Conservation (phyloP, 2,113 vertebrate genomes). For the Ceratotherium simum region DNA sequence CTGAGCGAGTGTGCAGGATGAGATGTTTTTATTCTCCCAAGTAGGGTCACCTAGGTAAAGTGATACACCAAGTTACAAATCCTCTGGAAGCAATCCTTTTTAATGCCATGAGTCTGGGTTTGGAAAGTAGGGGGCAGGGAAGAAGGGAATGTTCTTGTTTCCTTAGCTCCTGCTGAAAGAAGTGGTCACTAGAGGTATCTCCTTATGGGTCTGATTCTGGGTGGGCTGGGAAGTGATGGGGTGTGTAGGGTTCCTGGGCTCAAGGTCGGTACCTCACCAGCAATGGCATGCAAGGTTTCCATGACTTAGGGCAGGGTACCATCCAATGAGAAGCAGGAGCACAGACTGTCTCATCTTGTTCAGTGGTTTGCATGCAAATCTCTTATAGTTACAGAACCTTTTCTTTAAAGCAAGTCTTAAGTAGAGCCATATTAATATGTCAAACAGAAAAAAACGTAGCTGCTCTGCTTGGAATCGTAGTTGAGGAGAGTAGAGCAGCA, state of each 20-base stretch:
- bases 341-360: not conserved
- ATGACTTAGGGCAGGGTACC: no score
- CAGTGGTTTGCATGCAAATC: not conserved
- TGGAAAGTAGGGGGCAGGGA: not conserved
- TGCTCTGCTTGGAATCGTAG: not conserved
- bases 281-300: not conserved
- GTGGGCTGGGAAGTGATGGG: not conserved
- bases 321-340: not conserved
- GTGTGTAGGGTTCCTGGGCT: not conserved
- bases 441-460: not conserved
- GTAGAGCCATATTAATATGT: not conserved
- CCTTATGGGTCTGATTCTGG: not conserved
- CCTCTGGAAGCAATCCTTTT: not conserved
- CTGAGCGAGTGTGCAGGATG: not conserved
- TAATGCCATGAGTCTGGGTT: not conserved
- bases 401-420: not conserved
- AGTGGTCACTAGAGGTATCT: not conserved
- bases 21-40: not conserved
- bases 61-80: not conserved
- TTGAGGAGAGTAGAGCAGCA: not conserved
- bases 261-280: not conserved
- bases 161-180: not conserved
- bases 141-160: not conserved
- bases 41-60: not conserved
- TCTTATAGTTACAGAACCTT: not conserved